Conservation (phyloP, 1,140 invertebrate genomes). For the Propsilocerus akamusi region DNA sequence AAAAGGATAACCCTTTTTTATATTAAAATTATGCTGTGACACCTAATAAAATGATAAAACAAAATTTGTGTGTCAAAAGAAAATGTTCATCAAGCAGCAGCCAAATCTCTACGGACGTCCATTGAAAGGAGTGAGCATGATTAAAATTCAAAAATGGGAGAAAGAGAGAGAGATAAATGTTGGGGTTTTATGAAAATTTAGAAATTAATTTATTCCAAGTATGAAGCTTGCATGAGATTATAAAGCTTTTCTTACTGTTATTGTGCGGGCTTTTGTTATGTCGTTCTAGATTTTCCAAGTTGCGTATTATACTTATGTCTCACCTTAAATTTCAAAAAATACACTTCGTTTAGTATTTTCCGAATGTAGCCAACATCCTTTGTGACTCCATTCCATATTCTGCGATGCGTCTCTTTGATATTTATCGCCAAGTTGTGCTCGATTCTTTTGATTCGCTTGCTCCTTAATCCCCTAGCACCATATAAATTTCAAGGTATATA, state of each 20-base stretch:
- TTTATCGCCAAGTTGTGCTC: constrained; percentile 56
- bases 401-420: constrained; percentile 55
- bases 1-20: neutral
- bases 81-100: no score
- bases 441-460: constrained; percentile 50
- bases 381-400: constrained; percentile 57
- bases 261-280: constrained; percentile 15
- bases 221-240: no score
- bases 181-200: no score
- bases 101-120: no score
- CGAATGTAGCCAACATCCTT: constrained; percentile 53
- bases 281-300: constrained; percentile 18
- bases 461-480: constrained; percentile 23
- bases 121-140: no score
- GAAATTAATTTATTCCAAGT: no score
- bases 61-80: no score
- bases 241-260: constrained; percentile 15
- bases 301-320: constrained; percentile 11
- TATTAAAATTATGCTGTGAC: neutral
- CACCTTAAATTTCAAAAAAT: constrained; percentile 60
- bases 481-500: neutral
- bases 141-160: neutral
- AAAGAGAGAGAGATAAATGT: neutral
- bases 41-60: no score
- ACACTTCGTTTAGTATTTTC: constrained; percentile 56